A percentile compares a stretch with the other conserved stretches of the same genome.
These are phyloP conservation scores for Xerus rutilus DNA, from an alignment of 2,797 vertebrate genomes.

Conservation along the genomic window DNA sequence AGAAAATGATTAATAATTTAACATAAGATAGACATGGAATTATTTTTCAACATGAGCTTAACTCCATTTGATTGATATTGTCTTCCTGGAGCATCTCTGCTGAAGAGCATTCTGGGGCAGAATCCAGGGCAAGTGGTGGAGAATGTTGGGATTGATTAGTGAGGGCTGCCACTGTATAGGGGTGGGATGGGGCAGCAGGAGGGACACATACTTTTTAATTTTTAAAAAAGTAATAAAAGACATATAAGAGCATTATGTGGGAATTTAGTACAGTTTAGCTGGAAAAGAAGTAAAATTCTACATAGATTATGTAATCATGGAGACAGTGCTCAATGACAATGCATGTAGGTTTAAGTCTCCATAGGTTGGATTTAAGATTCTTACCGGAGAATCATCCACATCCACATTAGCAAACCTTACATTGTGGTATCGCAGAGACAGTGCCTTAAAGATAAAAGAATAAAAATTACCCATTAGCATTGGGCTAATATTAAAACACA, in stretches of 20 bases:
- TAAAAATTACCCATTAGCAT: conserved; percentile 58
- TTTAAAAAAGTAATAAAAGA: not conserved
- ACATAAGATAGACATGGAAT: not conserved
- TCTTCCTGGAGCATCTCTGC: not conserved
- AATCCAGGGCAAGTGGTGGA: not conserved
- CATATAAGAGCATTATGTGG: not conserved
- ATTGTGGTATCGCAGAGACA: conserved; percentile 66
- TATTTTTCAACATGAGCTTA: not conserved
- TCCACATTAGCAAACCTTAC: conserved; percentile 82
- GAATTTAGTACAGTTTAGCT: not conserved
- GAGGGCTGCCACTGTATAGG: fast-evolving
- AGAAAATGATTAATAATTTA: conserved; percentile 12
- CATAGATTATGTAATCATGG: not conserved
- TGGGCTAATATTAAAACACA: not conserved
- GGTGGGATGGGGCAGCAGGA: not conserved
- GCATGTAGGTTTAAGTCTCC: not conserved
- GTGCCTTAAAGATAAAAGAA: conserved; percentile 75
- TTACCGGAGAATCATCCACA: conserved; percentile 73
- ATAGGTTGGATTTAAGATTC: not conserved
- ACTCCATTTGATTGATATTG: not conserved
- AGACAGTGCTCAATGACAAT: not conserved
- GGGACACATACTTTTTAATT: not conserved
- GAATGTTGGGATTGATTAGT: not conserved
- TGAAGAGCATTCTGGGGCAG: not conserved
- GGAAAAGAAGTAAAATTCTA: not conserved